Evolutionary conservation across 1,140 invertebrate species (phyloP).

Genomic region (Mycetomoellerius zeteki): DNA sequence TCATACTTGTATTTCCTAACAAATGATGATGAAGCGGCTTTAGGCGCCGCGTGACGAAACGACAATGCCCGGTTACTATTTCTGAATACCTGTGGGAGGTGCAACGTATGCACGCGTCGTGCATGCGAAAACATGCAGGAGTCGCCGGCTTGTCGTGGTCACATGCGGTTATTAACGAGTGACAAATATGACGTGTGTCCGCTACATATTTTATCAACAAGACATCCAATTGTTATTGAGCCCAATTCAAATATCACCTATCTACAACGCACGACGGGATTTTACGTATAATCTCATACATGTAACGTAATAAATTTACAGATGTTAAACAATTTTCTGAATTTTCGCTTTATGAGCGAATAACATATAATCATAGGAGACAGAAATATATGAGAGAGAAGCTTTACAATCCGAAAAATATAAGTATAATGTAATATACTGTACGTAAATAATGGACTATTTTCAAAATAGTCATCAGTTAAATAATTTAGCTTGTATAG

Average conservation of each 20-base stretch:
- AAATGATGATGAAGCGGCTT: constrained; percentile 55
- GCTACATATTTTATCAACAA: constrained; percentile 25
- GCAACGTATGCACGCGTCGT: constrained; percentile 3
- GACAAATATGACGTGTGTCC: constrained; percentile 23
- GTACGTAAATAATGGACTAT: not conserved
- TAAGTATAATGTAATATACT: not conserved
- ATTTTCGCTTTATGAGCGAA: not conserved
- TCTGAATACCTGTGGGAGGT: constrained; percentile 48
- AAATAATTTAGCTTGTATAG: not conserved
- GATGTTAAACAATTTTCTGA: not conserved
- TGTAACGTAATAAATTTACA: not conserved
- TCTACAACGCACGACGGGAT: not conserved
- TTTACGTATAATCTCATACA: not conserved
- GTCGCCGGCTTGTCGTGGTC: not conserved
- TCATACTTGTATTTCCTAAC: constrained; percentile 46
- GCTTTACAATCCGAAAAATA: not conserved
- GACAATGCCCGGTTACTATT: constrained; percentile 55
- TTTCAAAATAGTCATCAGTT: not conserved
- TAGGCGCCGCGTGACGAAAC: constrained; percentile 55
- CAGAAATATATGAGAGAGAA: not conserved
- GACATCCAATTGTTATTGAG: not conserved
- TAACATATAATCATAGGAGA: not conserved
- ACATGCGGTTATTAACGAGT: constrained; percentile 12
- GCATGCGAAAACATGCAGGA: constrained; percentile 14
- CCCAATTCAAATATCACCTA: not conserved